Conservation (phyloP, 2,113 vertebrate genomes). For the Centropristis striata region DNA sequence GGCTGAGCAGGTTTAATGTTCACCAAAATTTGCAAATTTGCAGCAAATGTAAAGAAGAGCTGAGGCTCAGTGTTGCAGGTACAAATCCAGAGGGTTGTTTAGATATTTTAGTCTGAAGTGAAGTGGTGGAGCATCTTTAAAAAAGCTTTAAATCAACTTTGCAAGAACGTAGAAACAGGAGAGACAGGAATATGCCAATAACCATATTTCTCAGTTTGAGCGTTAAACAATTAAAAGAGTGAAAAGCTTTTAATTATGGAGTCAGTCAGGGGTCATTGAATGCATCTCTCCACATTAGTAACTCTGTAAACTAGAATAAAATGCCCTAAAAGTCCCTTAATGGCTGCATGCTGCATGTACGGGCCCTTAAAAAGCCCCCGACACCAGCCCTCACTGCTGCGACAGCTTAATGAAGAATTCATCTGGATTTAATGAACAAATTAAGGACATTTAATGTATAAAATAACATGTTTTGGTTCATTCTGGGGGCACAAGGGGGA, state of each 20-base stretch:
- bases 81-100: too few species aligned
- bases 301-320: conserved; percentile 26
- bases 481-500: conserved; percentile 47
- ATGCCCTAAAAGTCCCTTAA: conserved; percentile 8
- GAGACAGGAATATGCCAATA: background rate
- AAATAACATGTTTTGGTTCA: conserved; percentile 63
- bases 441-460: conserved; percentile 61
- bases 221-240: conserved; percentile 27
- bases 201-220: background rate
- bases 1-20: too few species aligned
- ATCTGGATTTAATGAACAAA: conserved; percentile 60
- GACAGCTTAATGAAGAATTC: conserved; percentile 36
- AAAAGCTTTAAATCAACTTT: too few species aligned
- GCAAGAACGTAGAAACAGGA: too few species aligned
- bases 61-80: too few species aligned
- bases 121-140: too few species aligned
- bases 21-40: too few species aligned
- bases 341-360: background rate
- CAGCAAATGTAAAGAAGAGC: too few species aligned
- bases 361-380: background rate
- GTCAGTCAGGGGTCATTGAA: conserved; percentile 24
- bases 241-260: conserved; percentile 19
- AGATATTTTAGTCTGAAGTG: too few species aligned
- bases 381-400: background rate
- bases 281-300: conserved; percentile 14